These are phyloP conservation scores for Caenorhabditis auriculariae DNA, from an alignment of 2,888 invertebrate species.

Conservation along the genomic window DNA sequence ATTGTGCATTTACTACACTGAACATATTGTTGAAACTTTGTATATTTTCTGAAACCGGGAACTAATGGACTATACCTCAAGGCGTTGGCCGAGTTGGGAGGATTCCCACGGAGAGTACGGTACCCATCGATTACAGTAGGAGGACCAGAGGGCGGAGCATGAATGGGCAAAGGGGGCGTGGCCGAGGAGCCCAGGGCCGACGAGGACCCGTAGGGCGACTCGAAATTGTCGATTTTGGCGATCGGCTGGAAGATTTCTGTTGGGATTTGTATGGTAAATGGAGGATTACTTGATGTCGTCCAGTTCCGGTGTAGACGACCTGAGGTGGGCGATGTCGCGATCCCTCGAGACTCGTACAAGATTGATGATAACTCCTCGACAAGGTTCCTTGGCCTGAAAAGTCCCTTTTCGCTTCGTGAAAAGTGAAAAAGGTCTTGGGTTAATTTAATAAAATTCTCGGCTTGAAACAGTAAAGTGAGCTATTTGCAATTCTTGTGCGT, in stretches of 20 bases:
- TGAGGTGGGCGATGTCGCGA: slow-evolving; percentile 59
- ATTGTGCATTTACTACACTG: background rate
- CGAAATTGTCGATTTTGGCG: slow-evolving; percentile 49
- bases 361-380: slow-evolving; percentile 58
- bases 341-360: slow-evolving; percentile 56
- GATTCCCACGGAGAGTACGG: slow-evolving; percentile 44
- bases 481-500: too few relatives aligned
- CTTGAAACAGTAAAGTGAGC: too few relatives aligned
- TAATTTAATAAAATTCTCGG: too few relatives aligned
- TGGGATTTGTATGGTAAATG: background rate
- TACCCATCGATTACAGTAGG: slow-evolving; percentile 44
- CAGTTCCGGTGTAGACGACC: slow-evolving; percentile 61
- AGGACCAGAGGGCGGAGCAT: slow-evolving; percentile 39
- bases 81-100: slow-evolving; percentile 30
- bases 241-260: slow-evolving; percentile 43
- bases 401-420: too few relatives aligned
- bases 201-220: slow-evolving; percentile 53
- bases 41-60: background rate
- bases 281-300: slow-evolving; percentile 48
- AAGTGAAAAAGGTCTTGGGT: too few relatives aligned
- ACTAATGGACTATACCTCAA: slow-evolving; percentile 19
- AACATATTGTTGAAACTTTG: background rate
- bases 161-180: slow-evolving; percentile 46
- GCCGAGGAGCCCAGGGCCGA: slow-evolving; percentile 40
- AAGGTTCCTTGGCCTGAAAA: slow-evolving; percentile 57